A percentile compares a stretch with the other conserved stretches of the same genome.
phyloP scores from a whole-genome alignment of 2,888 invertebrate genomes.

The Yponomeuta evonymella region DNA sequence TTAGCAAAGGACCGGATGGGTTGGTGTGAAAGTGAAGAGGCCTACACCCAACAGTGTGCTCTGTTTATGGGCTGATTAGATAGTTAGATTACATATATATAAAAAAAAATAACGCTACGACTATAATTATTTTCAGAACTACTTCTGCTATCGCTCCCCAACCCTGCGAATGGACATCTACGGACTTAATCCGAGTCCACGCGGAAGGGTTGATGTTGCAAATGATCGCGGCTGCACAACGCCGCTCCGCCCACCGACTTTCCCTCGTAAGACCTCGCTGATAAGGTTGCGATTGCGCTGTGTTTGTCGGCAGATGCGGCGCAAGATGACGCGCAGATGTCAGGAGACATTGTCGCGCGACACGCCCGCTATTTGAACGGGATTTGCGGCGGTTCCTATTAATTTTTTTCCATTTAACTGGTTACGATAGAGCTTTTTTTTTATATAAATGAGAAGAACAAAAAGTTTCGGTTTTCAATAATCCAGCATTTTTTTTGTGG shows the following conservation, averaged over 20 bases:
- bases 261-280: background rate
- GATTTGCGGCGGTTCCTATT: conserved; percentile 37
- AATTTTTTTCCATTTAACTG: conserved; percentile 27
- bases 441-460: no score
- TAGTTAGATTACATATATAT: no score
- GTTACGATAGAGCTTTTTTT: background rate
- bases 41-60: no score
- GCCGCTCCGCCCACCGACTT: background rate
- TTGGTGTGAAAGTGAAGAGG: no score
- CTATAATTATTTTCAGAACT: background rate
- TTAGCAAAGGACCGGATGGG: no score
- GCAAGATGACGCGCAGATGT: conserved; percentile 11
- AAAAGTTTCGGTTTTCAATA: no score
- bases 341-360: conserved; percentile 9
- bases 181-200: conserved; percentile 49
- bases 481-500: no score
- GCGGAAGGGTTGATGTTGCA: conserved; percentile 57
- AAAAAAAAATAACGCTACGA: no score
- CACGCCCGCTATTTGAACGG: conserved; percentile 27
- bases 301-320: conserved; percentile 34
- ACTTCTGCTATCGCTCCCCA: conserved; percentile 12
- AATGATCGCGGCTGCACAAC: conserved; percentile 53
- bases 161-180: conserved; percentile 23
- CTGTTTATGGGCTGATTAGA: no score
- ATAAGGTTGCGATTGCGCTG: conserved; percentile 17